A percentile compares a stretch with the other conserved stretches of the same genome.
Evolutionary conservation across 2,113 vertebrate species (phyloP).

Genomic region (Caretta caretta): DNA sequence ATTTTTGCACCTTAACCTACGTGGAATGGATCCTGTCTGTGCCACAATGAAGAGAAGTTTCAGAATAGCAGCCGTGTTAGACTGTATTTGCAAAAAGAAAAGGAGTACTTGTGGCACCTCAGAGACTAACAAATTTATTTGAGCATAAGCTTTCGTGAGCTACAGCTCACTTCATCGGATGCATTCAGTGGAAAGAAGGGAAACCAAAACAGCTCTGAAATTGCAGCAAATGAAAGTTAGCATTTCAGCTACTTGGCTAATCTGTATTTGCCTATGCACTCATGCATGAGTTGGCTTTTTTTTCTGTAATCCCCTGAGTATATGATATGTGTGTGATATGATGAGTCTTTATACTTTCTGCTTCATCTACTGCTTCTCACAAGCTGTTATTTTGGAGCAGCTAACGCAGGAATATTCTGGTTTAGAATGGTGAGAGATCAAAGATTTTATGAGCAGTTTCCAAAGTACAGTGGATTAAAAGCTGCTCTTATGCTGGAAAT

Average conservation of each 20-base stretch:
- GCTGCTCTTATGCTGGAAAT: not conserved
- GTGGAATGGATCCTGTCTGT: not conserved
- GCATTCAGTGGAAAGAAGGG: not conserved
- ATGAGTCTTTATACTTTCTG: constrained; percentile 57
- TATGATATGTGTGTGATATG: not conserved
- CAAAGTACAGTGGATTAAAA: not conserved
- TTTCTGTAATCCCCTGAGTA: constrained; percentile 15
- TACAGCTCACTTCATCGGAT: no score
- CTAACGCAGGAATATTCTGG: constrained; percentile 28
- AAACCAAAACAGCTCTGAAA: not conserved
- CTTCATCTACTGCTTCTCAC: constrained; percentile 38
- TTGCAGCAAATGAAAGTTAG: not conserved
- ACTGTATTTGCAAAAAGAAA: no score
- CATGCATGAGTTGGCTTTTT: constrained; percentile 1
- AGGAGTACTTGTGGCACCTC: no score
- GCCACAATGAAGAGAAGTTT: not conserved
- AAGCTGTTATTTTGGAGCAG: not conserved
- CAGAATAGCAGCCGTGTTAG: no score
- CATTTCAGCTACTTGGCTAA: constrained; percentile 24
- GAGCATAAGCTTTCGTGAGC: no score
- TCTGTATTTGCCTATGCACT: not conserved
- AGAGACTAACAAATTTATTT: no score
- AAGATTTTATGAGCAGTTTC: not conserved
- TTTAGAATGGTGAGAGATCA: not conserved
- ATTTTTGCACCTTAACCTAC: not conserved